Evolutionary conservation across 2,113 vertebrate species (phyloP).

Genomic region (Oryzias curvinotus): DNA sequence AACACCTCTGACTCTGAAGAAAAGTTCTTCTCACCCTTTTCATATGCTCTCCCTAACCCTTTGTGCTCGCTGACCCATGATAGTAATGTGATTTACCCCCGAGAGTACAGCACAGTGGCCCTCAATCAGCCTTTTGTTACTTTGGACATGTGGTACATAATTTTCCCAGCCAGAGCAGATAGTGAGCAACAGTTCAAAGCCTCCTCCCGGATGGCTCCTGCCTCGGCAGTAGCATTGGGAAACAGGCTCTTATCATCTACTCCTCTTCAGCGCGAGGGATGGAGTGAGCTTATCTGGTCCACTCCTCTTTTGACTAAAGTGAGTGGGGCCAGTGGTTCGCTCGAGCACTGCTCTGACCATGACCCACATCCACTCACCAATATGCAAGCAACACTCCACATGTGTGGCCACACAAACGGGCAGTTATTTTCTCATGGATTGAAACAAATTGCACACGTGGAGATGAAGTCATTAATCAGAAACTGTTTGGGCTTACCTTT

Average conservation of each 20-base stretch:
- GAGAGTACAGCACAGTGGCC: slow-evolving; percentile 50
- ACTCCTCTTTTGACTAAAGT: slow-evolving; percentile 64
- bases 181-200: slow-evolving; percentile 68
- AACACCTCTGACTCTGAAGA: slow-evolving; percentile 55
- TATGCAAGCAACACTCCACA: slow-evolving; percentile 39
- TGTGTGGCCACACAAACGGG: slow-evolving; percentile 38
- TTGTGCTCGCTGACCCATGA: slow-evolving; percentile 66
- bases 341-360: slow-evolving; percentile 63
- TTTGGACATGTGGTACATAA: slow-evolving; percentile 62
- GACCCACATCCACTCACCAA: slow-evolving; percentile 60
- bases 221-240: slow-evolving; percentile 70
- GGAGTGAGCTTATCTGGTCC: slow-evolving; percentile 67
- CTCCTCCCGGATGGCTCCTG: slow-evolving; percentile 62
- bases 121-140: slow-evolving; percentile 74
- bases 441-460: not conserved
- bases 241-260: slow-evolving; percentile 65
- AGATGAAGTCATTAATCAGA: slow-evolving; percentile 3
- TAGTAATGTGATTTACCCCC: slow-evolving; percentile 62
- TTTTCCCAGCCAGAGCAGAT: slow-evolving; percentile 74
- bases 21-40: slow-evolving; percentile 52
- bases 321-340: slow-evolving; percentile 61
- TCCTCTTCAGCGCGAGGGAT: slow-evolving; percentile 50
- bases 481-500: not conserved
- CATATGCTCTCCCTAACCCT: slow-evolving; percentile 44
- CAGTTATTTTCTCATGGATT: slow-evolving; percentile 14